These are phyloP conservation scores for Neogale vison DNA, from an alignment of 2,113 vertebrate species.

Conservation along the genomic window DNA sequence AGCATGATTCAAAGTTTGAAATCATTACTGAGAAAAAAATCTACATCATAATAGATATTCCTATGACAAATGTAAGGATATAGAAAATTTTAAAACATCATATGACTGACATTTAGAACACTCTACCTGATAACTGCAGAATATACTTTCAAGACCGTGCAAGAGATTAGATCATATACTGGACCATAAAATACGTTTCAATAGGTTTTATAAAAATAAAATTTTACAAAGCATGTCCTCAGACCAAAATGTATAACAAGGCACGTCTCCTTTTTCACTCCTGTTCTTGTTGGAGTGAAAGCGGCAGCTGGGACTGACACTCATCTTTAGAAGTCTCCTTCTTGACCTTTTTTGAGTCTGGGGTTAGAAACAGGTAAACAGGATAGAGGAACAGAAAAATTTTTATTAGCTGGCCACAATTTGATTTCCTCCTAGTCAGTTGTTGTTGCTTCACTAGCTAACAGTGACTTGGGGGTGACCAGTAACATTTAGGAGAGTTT, in stretches of 20 bases:
- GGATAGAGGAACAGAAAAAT: neutral
- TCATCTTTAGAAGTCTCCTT: neutral
- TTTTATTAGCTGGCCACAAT: neutral
- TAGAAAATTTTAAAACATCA: neutral
- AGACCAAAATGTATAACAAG: neutral
- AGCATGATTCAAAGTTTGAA: neutral
- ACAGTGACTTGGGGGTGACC: neutral
- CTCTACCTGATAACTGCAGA: neutral
- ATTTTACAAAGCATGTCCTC: neutral
- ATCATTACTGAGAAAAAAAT: neutral
- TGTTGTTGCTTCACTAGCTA: neutral
- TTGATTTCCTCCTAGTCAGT: neutral
- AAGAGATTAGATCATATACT: neutral
- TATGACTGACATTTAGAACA: neutral
- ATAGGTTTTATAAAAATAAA: neutral
- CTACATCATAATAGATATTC: neutral
- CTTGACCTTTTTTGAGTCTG: neutral
- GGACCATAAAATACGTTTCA: neutral
- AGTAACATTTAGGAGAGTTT: neutral
- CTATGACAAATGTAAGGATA: neutral
- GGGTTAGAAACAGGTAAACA: neutral
- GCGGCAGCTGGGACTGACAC: neutral
- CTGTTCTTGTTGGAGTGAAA: neutral
- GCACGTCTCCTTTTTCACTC: neutral
- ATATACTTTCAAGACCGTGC: neutral